A percentile compares a stretch with the other conserved stretches of the same genome.
These are phyloP conservation scores for Lagodon rhomboides DNA, from an alignment of 2,797 vertebrate genomes.

Conservation along the genomic window DNA sequence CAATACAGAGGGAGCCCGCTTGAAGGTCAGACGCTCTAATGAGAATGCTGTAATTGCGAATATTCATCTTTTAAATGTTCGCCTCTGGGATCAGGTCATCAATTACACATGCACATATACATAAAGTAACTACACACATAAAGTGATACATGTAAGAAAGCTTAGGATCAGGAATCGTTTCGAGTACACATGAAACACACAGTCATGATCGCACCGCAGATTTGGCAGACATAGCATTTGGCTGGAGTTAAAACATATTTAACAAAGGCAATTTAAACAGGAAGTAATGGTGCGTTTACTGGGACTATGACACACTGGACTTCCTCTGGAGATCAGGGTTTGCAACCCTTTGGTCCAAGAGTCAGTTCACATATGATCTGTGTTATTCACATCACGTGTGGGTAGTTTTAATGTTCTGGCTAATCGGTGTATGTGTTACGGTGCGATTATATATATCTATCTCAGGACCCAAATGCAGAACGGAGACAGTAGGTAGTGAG, in stretches of 20 bases:
- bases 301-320: too few relatives aligned
- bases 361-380: too few relatives aligned
- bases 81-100: slow-evolving; percentile 73
- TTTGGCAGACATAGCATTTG: too few relatives aligned
- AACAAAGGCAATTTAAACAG: not conserved
- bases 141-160: slow-evolving; percentile 23
- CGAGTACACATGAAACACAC: not conserved
- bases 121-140: not conserved
- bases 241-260: not conserved
- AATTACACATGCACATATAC: slow-evolving; percentile 63
- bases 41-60: slow-evolving; percentile 82
- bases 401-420: too few relatives aligned
- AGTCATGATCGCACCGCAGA: not conserved
- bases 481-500: too few relatives aligned
- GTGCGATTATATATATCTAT: too few relatives aligned
- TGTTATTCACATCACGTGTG: too few relatives aligned
- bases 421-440: too few relatives aligned
- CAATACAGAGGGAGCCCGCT: slow-evolving; percentile 73
- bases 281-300: not conserved
- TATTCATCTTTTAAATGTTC: slow-evolving; percentile 84
- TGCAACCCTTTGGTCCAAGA: too few relatives aligned
- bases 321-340: not conserved
- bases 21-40: slow-evolving; percentile 86
- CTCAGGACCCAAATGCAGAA: too few relatives aligned
- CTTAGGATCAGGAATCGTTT: not conserved